Evolutionary conservation across 1,140 invertebrate genomes (phyloP), one percentile per base, ranked within the genome.

Genomic region (Radopholus similis): DNA sequence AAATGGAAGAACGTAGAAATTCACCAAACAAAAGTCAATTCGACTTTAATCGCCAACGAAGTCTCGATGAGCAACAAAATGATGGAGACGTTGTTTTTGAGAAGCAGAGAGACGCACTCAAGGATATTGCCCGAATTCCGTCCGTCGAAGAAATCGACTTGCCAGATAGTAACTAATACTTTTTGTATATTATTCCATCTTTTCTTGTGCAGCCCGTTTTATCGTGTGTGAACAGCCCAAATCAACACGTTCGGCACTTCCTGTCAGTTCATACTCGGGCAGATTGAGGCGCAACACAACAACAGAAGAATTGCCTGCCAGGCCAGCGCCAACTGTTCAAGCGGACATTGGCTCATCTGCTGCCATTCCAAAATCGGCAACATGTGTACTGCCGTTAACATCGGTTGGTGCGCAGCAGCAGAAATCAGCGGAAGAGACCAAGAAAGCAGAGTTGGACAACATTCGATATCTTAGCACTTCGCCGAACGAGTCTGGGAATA

Each of bases 1-100:
- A 74, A 55, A 81, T 82, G 68, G 75, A 82, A 60, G 64, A 79
- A 59, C 38, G 74, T 38, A 73, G 51, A 21, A 76, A 59, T 44
- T 51, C 34, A 35, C 56, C 42, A 9, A 49, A 37, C 37, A 40
- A 26, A 21, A 35, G 66, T 63, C 47, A 23, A 32, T 69, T 23
- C 66, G 70, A 37, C n/a, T 34, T 28, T 42, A 34, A 15, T 28
- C 38, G 21, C 15, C 55, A 59, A 15, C 34, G 4, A 49, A 38
- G 35, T 55, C 51, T 64, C 9, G 47, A 58, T 8, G 51, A 65
- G 18, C 18, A 70, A 21, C 59, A 58, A 18, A 68, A 42, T 21
- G 47, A 55, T 21, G 34, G 53, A 58, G 28, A 58, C 38, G n/a
- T 11, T 40, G 68, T 37, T 0, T 28, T 53, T 47, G 32, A 13